Percentiles rank a stretch among this genome's conserved stretches.
Evolutionary conservation across 2,113 vertebrate genomes (phyloP).

Genomic region (Oncorhynchus keta): DNA sequence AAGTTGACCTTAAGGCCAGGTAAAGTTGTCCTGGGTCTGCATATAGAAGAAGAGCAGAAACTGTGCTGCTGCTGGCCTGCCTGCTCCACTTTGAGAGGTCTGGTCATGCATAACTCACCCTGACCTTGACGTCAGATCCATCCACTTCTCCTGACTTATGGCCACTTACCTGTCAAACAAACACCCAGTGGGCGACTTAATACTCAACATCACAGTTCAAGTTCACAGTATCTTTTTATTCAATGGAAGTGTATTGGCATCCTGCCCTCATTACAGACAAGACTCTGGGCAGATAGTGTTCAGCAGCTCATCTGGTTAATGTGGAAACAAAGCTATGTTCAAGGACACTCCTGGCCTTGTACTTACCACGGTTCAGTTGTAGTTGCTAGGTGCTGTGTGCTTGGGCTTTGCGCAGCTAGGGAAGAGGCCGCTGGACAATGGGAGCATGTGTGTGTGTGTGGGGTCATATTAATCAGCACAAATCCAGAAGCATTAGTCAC

Average conservation of each 20-base stretch:
- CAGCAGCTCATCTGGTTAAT: conserved; percentile 34
- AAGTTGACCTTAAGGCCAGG: too few species aligned
- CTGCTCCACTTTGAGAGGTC: not conserved
- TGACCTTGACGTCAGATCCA: not conserved
- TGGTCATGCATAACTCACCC: not conserved
- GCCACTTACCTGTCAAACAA: not conserved
- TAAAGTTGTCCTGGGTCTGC: too few species aligned
- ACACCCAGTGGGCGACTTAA: not conserved
- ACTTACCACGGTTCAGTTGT: not conserved
- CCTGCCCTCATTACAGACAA: conserved; percentile 32
- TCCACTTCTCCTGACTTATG: not conserved
- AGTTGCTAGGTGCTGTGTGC: conserved; percentile 5
- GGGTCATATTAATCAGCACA: conserved; percentile 58
- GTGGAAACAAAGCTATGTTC: conserved; percentile 54
- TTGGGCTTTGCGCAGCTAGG: not conserved
- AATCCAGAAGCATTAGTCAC: conserved; percentile 56
- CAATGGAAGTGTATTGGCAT: not conserved
- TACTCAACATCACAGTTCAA: not conserved
- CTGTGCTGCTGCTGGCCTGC: too few species aligned
- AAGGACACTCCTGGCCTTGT: conserved; percentile 18
- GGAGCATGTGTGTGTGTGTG: conserved; percentile 10
- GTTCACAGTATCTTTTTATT: not conserved
- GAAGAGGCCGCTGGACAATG: not conserved
- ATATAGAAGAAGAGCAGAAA: too few species aligned
- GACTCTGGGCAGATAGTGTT: conserved; percentile 9